phyloP scores from a whole-genome alignment of 2,888 invertebrate species.

The Tetrapedia diversipes region DNA sequence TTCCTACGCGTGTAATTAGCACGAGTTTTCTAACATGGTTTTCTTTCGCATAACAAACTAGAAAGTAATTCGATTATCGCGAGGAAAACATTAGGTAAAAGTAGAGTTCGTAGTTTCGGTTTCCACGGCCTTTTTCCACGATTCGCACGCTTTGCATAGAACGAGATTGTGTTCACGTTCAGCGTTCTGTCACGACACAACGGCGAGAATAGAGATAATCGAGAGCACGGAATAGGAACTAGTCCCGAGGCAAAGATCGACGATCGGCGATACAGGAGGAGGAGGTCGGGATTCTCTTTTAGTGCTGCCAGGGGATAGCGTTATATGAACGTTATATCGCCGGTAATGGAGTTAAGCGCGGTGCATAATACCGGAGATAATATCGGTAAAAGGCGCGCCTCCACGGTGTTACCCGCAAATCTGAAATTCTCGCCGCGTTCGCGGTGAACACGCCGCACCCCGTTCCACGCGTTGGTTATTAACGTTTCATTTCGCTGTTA shows the following conservation, averaged over 20 bases:
- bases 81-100: background rate
- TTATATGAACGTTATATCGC: constrained; percentile 21
- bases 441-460: background rate
- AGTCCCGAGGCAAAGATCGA: constrained; percentile 19
- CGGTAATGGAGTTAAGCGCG: constrained; percentile 32
- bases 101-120: background rate
- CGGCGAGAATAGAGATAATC: background rate
- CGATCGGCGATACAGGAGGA: constrained; percentile 19
- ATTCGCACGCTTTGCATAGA: constrained; percentile 6
- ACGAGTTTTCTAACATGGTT: background rate
- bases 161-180: background rate
- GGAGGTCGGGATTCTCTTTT: constrained; percentile 50
- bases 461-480: too few relatives aligned
- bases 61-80: constrained; percentile 25
- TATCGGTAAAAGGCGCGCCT: constrained; percentile 51
- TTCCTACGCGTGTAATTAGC: background rate
- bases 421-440: constrained; percentile 23
- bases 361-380: constrained; percentile 57
- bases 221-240: background rate
- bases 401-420: constrained; percentile 21
- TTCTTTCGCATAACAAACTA: background rate
- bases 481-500: too few relatives aligned
- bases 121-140: constrained; percentile 24
- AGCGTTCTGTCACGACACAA: background rate
- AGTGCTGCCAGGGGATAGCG: constrained; percentile 28